Evolutionary conservation across 2,797 vertebrate genomes (phyloP).

Genomic region (Phyllotis vaccarum): DNA sequence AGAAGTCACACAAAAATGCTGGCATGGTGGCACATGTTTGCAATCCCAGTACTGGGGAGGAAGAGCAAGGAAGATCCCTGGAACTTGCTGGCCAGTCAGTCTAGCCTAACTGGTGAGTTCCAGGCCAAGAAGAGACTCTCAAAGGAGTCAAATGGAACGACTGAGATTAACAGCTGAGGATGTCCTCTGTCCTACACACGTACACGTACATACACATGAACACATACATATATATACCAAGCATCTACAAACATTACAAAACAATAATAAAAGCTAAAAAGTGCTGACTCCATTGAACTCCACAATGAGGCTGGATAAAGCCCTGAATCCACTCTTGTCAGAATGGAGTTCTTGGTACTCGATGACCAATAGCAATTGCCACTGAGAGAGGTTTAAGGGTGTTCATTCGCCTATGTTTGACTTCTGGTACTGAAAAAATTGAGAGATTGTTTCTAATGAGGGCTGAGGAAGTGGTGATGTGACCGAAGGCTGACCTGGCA

Average conservation of each 20-base stretch:
- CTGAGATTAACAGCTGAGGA: no score
- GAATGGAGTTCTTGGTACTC: not conserved
- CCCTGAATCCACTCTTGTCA: not conserved
- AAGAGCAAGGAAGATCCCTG: not conserved
- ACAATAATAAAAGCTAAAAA: not conserved
- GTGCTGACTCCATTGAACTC: not conserved
- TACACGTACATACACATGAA: no score
- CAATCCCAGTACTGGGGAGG: not conserved
- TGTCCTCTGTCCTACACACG: no score
- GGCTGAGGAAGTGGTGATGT: not conserved
- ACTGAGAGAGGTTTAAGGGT: not conserved
- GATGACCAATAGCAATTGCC: not conserved
- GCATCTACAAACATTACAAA: not conserved
- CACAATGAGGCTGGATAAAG: not conserved
- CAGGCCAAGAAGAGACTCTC: not conserved
- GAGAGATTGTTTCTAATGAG: not conserved
- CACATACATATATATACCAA: not conserved
- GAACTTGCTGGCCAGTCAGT: no score
- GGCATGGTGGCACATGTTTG: not conserved
- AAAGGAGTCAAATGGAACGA: not conserved
- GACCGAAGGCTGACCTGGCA: not conserved
- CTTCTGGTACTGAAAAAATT: conserved; percentile 63
- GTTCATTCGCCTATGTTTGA: conserved; percentile 71
- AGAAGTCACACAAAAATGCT: not conserved
- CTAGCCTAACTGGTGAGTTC: not conserved